Percentiles rank a stretch among this genome's conserved stretches.
These are phyloP conservation scores for Petaurus breviceps DNA, from an alignment of 2,113 vertebrate genomes.

Conservation along the genomic window DNA sequence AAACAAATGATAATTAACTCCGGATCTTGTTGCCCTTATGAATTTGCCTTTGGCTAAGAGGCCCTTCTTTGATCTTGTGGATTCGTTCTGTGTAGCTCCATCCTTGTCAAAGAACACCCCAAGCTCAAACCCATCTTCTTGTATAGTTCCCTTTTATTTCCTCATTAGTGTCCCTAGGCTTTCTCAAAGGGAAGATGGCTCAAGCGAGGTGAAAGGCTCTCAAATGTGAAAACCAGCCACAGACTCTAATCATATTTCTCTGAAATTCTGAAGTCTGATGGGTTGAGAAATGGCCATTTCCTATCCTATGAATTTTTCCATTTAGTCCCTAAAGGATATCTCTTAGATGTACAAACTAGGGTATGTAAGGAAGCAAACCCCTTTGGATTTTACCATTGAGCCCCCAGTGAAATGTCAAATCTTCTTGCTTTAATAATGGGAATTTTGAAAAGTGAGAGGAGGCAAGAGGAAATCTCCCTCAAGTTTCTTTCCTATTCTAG, in stretches of 20 bases:
- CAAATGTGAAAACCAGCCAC: neutral
- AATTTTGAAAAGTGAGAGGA: neutral
- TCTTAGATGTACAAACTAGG: neutral
- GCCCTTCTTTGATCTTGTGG: neutral
- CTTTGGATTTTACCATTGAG: neutral
- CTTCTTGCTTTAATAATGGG: slow-evolving; percentile 13
- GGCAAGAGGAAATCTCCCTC: slow-evolving; percentile 2
- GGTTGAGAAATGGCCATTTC: slow-evolving; percentile 18
- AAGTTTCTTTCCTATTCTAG: neutral
- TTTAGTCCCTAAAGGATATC: neutral
- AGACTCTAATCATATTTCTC: neutral
- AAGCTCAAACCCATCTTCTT: neutral
- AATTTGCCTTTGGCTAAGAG: neutral
- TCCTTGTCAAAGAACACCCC: neutral
- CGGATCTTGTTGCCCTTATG: neutral
- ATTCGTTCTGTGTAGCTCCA: neutral
- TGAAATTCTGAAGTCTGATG: neutral
- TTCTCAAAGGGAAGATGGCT: neutral
- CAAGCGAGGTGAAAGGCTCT: neutral
- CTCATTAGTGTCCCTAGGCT: neutral
- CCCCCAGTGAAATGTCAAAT: neutral
- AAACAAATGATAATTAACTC: neutral
- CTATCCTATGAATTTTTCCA: neutral
- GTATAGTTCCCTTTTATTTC: neutral
- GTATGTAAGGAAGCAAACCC: neutral